Evolutionary conservation across 2,888 invertebrate genomes (phyloP).

Genomic region (Leptarthrus brevirostris): DNA sequence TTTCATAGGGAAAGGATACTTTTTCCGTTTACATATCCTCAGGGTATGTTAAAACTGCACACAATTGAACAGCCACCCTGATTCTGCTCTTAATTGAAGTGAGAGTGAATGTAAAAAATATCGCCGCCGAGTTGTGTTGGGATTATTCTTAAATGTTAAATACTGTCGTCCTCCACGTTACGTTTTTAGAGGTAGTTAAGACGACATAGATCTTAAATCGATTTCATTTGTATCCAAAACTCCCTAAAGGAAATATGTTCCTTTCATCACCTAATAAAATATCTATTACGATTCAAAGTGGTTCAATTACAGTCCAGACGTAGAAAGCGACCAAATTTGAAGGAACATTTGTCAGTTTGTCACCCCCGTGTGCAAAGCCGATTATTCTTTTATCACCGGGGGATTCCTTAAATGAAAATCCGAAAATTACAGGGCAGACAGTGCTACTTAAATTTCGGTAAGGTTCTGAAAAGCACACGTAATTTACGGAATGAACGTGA

Average conservation of each 20-base stretch:
- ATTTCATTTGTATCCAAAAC: too few relatives aligned
- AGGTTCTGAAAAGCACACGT: slow-evolving; percentile 1
- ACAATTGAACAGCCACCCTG: slow-evolving; percentile 15
- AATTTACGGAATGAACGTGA: slow-evolving; percentile 28
- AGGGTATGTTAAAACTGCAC: background rate
- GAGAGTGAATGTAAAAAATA: background rate
- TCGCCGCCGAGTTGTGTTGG: too few relatives aligned
- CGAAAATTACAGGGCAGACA: slow-evolving; percentile 42
- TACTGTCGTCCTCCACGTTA: too few relatives aligned
- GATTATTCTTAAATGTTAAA: too few relatives aligned
- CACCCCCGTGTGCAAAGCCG: slow-evolving; percentile 1
- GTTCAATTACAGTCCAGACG: background rate
- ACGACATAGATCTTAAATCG: too few relatives aligned
- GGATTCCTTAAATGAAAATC: slow-evolving; percentile 23
- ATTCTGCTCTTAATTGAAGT: background rate
- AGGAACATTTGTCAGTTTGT: slow-evolving; percentile 31
- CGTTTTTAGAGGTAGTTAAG: too few relatives aligned
- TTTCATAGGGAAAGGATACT: slow-evolving; percentile 28
- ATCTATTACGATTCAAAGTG: background rate
- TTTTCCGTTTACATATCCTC: slow-evolving; percentile 15
- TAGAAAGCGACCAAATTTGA: background rate
- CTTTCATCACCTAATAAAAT: background rate
- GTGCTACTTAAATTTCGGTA: slow-evolving; percentile 21
- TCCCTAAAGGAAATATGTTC: too few relatives aligned
- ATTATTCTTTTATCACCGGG: background rate